phyloP scores from a whole-genome alignment of 2,797 vertebrate species.

The Lemur catta region DNA sequence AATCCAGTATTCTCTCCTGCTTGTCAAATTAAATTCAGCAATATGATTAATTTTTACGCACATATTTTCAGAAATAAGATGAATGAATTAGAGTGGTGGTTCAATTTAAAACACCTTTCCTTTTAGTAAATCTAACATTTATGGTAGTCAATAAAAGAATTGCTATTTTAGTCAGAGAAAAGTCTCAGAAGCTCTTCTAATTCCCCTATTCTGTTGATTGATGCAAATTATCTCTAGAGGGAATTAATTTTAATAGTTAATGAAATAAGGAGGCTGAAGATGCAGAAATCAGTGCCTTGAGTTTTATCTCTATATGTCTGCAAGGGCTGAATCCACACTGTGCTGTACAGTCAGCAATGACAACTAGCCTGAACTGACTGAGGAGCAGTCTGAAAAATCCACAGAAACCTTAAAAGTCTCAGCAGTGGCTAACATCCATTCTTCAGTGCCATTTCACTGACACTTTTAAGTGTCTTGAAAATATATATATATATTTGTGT shows the following conservation, averaged over 20 bases:
- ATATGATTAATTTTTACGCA: not conserved
- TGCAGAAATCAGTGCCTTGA: not conserved
- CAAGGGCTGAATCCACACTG: not conserved
- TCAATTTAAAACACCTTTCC: conserved; percentile 5
- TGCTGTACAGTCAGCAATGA: not conserved
- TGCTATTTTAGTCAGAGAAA: not conserved
- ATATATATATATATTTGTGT: no score
- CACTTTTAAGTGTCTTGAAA: not conserved
- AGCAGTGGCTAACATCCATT: not conserved
- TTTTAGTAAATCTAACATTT: not conserved
- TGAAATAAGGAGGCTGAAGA: not conserved
- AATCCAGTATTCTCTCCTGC: not conserved
- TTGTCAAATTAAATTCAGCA: not conserved
- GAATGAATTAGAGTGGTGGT: not conserved
- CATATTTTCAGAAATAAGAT: conserved; percentile 6
- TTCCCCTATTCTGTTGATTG: not conserved
- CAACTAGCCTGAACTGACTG: not conserved
- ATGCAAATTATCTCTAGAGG: not conserved
- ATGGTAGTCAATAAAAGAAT: not conserved
- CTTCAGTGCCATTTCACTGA: not conserved
- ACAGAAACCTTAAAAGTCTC: not conserved
- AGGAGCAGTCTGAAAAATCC: not conserved
- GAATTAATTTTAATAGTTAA: not conserved
- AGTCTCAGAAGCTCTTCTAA: not conserved
- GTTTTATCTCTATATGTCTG: not conserved